Base-by-base conservation (phyloP, 2,888 invertebrate genomes). In the Phanerotoma sp. region DNA sequence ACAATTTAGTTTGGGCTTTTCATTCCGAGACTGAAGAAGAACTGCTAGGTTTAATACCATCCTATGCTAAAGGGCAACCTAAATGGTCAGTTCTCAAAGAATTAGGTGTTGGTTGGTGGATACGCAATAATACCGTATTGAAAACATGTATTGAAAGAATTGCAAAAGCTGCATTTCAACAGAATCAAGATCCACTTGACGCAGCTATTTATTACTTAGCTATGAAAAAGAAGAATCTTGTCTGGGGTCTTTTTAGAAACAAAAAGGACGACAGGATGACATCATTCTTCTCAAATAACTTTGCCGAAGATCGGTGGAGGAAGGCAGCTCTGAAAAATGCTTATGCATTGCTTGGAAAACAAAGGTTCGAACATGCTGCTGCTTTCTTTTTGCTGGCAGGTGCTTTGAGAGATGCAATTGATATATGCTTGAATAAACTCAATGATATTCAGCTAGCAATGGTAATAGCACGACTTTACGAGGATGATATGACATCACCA, bases 11-110 rank as follows among this genome's bases (percentile, higher is more conserved):
- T 3, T 99, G 99, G 99, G 99, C 98, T 0, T 98, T 94, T 79
- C 99, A 99, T 78, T 98, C 98, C 0, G 98, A 99, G 78, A 92
- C 95, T 16, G 95, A 96, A 74, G 96, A 96, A 68, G 98, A 99
- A 74, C 80, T 99, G 51, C 79, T 99, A 11, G 88, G 89, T 54
- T 80, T 96, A 46, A 88, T 96, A 62, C 97, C 98, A 0, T 90
- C 90, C 0, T 93, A 91, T 66, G 85, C 88, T 1, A 93, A 93
- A 75, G 88, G 88, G 1, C 88, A 88, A 67, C 86, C 91, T 0
- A 91, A 88, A 42, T 99, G 99, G 99, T 81, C 85, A 2, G 91
- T 93, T 20, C 80, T 99, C 68, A 86, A 91, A 62, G 96, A 96
- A 75, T 82, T 97, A 25, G 93, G 90, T 21, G 89, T 93, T 3